Evolutionary conservation across 2,113 vertebrate genomes (phyloP), one percentile per base, ranked within the genome.

Genomic region (Ictalurus punctatus): DNA sequence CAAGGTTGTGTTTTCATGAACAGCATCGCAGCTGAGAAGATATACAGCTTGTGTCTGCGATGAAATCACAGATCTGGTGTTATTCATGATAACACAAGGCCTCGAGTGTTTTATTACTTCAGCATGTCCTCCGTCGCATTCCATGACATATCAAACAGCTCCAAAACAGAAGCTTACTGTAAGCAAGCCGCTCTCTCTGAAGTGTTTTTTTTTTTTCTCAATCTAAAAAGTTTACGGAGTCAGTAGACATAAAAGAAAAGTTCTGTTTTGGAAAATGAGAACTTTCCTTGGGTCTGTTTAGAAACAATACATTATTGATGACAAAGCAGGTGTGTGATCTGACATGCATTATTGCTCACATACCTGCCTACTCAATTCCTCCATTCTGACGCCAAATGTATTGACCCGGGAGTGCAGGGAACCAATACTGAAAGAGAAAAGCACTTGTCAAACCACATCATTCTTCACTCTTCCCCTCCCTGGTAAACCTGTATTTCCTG

Each of bases 401-500:
- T 34, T 30, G 78, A 83, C 56, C 63, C 3, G n/a, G 58, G 2
- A 83, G 71, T 86, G 76, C 67, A 90, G 44, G 52, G 85, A 85
- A 63, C 85, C 81, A 63, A 44, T 63, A 4, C 8, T 7, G 21
- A 83, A 59, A 83, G 58, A 76, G 84, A 83, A 85, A 71, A 88
- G 40, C 54, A 88, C 84, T 37, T 8, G 85, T 63, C 34, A 89
- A 82, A 80, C 71, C 63, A 84, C 67, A 63, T 83, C 58, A 58
- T 84, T 82, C 82, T 78, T 88, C 61, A 79, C 25, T 86, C 82
- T n/a, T 85, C 48, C 69, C 63, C 89, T 92, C 92, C 89, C 90
- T 86, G 83, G 83, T 2, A 90, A 95, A 96, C 96, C 95, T 91
- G 96, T 94, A 93, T 85, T 92, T 94, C 96, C 92, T 92, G 95